Evolutionary conservation across 2,797 vertebrate genomes (phyloP), one percentile per base, ranked within the genome.

Genomic region (Peromyscus melanophrys): DNA sequence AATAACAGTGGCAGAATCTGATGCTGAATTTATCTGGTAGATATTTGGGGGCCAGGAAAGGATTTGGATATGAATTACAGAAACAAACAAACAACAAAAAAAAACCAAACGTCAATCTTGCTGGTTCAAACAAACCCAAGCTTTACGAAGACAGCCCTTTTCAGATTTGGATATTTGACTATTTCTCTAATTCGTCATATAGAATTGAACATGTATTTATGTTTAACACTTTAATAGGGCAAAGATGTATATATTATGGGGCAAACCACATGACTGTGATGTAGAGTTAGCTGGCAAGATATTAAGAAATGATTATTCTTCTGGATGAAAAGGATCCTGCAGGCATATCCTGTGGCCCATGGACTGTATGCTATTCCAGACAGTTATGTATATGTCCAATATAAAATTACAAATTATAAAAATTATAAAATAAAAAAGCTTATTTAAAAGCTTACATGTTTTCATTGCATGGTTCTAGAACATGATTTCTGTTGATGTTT

Each of bases 231-330:
- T 92, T 86, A 89, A 67, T 19, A 82, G 76, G 37, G 8, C 55
- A 93, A 90, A 31, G n/a, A 71, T 61, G 43, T 84, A 83, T 92
- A 94, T 83, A 61, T 93, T 34, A 75, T 73, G 83, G 91, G 86
- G 69, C 65, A 96, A 95, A 94, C 25, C 37, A 94, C 49, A 93
- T 97, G 85, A 92, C 71, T 95, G 43, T 34, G 67, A 89, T 16
- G 27, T 5, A 52, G 43, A 90, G 76, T 77, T 97, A 85, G 88
- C 19, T 96, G 75, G 37, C 59, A 93, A 94, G 43, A 91, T 81
- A 96, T 71, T 91, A 89, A 93, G 89, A 94, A 77, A 78, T 34
- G 27, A 85, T 93, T 95, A 93, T 67, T 90, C 55, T 71, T 87
- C 91, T 75, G 77, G n/a, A 85, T 96, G 31, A 92, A 90, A 96